Evolutionary conservation across 2,888 invertebrate genomes (phyloP).

Genomic region (Melanargia galathea): DNA sequence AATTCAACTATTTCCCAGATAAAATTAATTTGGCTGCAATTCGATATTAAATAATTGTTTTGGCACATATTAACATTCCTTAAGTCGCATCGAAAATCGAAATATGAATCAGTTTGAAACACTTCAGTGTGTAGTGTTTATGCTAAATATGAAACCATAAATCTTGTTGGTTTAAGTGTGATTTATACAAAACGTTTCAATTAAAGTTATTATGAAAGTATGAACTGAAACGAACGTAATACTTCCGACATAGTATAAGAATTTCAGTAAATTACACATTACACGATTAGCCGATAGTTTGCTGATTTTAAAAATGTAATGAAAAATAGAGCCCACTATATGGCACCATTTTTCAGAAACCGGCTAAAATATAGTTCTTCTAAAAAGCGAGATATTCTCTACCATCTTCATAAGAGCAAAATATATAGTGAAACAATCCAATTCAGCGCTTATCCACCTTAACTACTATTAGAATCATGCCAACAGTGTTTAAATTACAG

Average conservation of each 20-base stretch:
- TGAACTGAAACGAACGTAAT: neutral
- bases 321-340: too few relatives aligned
- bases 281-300: too few relatives aligned
- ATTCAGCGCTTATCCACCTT: too few relatives aligned
- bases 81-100: neutral
- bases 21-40: slow-evolving; percentile 3
- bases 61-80: slow-evolving; percentile 17
- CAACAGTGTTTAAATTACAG: too few relatives aligned
- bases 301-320: too few relatives aligned
- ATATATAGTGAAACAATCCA: too few relatives aligned
- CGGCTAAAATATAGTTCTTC: too few relatives aligned
- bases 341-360: too few relatives aligned
- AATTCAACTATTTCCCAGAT: neutral
- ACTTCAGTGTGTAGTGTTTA: slow-evolving; percentile 12
- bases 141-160: slow-evolving; percentile 14
- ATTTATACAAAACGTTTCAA: slow-evolving; percentile 11
- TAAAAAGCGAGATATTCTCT: too few relatives aligned
- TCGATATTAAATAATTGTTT: slow-evolving; percentile 13
- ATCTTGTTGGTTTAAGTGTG: slow-evolving; percentile 7
- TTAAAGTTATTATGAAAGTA: neutral
- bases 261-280: neutral
- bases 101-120: slow-evolving; percentile 1
- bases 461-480: too few relatives aligned
- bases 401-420: too few relatives aligned
- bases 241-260: neutral